These are phyloP conservation scores for Heliocidaris tuberculata DNA, from an alignment of 35 echinoderm and acorn worm species.

Conservation along the genomic window DNA sequence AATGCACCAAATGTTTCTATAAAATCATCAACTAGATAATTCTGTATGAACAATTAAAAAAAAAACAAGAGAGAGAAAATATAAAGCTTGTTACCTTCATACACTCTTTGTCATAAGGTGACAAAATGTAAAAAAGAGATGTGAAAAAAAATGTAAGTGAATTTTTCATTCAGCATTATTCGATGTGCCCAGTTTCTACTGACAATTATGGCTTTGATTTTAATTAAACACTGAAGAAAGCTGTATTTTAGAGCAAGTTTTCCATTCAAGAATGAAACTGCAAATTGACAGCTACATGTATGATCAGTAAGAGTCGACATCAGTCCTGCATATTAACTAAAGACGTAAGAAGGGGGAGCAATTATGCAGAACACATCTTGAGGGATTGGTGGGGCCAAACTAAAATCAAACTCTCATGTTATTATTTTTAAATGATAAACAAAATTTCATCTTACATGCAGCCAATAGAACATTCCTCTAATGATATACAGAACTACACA, in stretches of 20 bases:
- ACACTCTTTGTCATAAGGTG: not conserved
- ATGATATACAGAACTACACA: not conserved
- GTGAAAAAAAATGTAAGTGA: not conserved
- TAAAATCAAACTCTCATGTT: not conserved
- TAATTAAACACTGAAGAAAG: not conserved
- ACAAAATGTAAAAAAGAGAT: no score
- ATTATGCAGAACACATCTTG: no score
- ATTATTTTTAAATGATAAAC: not conserved
- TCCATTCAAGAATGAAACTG: not conserved
- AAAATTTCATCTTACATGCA: not conserved
- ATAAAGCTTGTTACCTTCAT: not conserved
- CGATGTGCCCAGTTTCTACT: not conserved
- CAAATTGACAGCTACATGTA: no score
- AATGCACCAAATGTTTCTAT: not conserved
- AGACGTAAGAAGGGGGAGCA: no score
- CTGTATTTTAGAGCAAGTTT: not conserved
- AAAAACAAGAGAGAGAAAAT: not conserved
- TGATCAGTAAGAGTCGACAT: no score
- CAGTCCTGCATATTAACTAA: no score
- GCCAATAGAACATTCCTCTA: not conserved
- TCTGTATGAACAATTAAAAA: constrained; percentile 13
- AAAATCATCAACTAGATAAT: not conserved
- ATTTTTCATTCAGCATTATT: constrained; percentile 6
- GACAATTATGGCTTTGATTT: not conserved
- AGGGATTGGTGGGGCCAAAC: no score